phyloP scores from a whole-genome alignment of 2,797 vertebrate species.

The Malacoctenus gilli region DNA sequence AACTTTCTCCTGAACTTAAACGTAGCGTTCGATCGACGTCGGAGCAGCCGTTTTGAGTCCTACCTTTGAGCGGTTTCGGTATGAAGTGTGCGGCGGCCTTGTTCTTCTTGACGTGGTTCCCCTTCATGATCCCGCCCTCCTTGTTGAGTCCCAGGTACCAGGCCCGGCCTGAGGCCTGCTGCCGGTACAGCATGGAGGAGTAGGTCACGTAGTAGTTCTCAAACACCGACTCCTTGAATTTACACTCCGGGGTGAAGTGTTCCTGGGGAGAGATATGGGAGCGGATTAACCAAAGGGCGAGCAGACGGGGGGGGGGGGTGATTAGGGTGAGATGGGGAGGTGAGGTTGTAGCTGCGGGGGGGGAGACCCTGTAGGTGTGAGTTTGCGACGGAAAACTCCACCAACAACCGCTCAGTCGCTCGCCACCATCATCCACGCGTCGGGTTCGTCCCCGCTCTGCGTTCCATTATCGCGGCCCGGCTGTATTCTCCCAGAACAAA shows the following conservation, averaged over 20 bases:
- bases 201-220: conserved; percentile 99
- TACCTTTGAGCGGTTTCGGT: conserved; percentile 99
- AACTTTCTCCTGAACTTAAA: no score
- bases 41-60: conserved; percentile 15
- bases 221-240: conserved; percentile 99
- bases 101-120: conserved; percentile 98
- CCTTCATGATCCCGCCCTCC: conserved; percentile 98
- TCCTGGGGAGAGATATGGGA: conserved; percentile 80
- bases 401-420: conserved; percentile 38
- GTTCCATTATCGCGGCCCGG: conserved; percentile 56
- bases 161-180: conserved; percentile 94
- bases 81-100: conserved; percentile 98
- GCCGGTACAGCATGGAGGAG: conserved; percentile 98
- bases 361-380: conserved; percentile 8
- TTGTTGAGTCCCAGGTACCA: conserved; percentile 99
- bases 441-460: conserved; percentile 34
- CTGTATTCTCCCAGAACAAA: conserved; percentile 59
- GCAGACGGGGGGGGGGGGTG: conserved; percentile 30
- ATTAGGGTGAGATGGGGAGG: conserved; percentile 12
- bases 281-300: conserved; percentile 41
- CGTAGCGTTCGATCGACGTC: no score
- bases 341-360: conserved; percentile 1
- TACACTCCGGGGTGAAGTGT: conserved; percentile 98
- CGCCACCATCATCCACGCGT: conserved; percentile 45
- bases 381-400: conserved; percentile 15